phyloP scores from a whole-genome alignment of 1,140 invertebrate species.

The Drosophila dunni region DNA sequence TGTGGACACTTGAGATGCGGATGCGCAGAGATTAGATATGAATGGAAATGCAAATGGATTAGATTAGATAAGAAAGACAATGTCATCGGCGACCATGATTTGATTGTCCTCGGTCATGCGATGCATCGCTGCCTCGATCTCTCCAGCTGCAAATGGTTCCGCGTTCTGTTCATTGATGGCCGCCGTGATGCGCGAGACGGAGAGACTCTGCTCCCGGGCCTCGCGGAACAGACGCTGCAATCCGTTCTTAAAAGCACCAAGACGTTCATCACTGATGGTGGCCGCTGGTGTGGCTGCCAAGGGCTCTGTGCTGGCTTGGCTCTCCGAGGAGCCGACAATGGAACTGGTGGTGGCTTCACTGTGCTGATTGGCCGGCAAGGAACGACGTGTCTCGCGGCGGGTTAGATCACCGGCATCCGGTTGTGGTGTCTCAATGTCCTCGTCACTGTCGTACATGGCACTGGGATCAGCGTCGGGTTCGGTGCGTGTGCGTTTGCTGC shows the following conservation, averaged over 20 bases:
- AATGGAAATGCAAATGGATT: constrained; percentile 86
- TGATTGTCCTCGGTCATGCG: constrained; percentile 95
- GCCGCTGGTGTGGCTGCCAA: constrained; percentile 22
- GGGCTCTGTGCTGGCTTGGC: constrained; percentile 27
- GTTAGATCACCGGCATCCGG: constrained; percentile 79
- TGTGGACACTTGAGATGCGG: background rate
- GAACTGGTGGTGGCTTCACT: constrained; percentile 1
- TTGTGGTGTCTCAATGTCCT: constrained; percentile 74
- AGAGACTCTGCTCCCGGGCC: constrained; percentile 88
- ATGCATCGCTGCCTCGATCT: constrained; percentile 91
- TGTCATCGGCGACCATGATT: constrained; percentile 95
- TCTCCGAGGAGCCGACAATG: constrained; percentile 13
- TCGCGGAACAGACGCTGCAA: constrained; percentile 89
- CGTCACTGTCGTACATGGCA: constrained; percentile 74
- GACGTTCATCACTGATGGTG: constrained; percentile 56
- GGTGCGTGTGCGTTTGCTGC: constrained; percentile 69
- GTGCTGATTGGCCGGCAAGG: constrained; percentile 42
- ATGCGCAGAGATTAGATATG: constrained; percentile 88
- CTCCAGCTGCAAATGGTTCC: constrained; percentile 88
- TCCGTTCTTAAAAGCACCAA: constrained; percentile 87
- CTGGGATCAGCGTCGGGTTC: constrained; percentile 81
- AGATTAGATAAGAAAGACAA: constrained; percentile 93
- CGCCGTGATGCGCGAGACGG: constrained; percentile 86
- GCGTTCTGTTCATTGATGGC: constrained; percentile 87
- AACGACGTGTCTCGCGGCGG: constrained; percentile 71